A percentile compares a stretch with the other conserved stretches of the same genome.
phyloP scores from a whole-genome alignment of 2,113 vertebrate genomes.

The human region DNA sequence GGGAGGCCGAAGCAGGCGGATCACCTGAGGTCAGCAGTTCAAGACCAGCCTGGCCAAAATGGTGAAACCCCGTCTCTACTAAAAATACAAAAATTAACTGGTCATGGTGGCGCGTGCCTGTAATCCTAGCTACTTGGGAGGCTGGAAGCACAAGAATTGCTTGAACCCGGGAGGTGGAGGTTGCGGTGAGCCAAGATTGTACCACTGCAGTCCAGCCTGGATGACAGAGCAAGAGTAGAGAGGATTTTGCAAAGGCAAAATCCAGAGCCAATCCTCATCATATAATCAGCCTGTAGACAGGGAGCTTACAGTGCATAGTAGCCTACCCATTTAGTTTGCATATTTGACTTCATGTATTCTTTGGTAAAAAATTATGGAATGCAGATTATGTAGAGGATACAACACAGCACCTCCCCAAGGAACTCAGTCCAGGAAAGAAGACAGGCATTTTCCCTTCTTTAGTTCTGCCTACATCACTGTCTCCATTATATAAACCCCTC shows the following conservation, averaged over 20 bases:
- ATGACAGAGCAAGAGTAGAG: background rate
- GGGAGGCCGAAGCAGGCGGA: background rate
- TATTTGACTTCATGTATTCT: background rate
- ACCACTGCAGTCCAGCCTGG: too few relatives aligned
- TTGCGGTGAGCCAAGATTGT: too few relatives aligned
- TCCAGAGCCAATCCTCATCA: background rate
- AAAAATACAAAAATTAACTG: background rate
- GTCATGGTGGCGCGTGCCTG: background rate
- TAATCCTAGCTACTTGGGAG: too few relatives aligned
- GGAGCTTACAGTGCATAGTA: background rate
- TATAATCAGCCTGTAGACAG: background rate
- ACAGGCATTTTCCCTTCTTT: background rate
- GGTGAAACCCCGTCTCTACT: background rate
- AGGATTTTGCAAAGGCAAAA: background rate
- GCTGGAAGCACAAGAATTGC: too few relatives aligned
- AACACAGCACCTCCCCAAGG: background rate
- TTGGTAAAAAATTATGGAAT: background rate
- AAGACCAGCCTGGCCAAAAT: background rate
- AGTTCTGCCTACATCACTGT: background rate
- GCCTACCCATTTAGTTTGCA: rapidly evolving
- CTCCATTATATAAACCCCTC: background rate
- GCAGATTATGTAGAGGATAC: background rate
- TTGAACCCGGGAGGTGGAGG: too few relatives aligned
- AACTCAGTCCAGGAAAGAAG: background rate
- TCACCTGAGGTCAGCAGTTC: background rate